These are phyloP conservation scores for Cheilosia scutellata DNA, from an alignment of 2,888 invertebrate genomes.

Conservation along the genomic window DNA sequence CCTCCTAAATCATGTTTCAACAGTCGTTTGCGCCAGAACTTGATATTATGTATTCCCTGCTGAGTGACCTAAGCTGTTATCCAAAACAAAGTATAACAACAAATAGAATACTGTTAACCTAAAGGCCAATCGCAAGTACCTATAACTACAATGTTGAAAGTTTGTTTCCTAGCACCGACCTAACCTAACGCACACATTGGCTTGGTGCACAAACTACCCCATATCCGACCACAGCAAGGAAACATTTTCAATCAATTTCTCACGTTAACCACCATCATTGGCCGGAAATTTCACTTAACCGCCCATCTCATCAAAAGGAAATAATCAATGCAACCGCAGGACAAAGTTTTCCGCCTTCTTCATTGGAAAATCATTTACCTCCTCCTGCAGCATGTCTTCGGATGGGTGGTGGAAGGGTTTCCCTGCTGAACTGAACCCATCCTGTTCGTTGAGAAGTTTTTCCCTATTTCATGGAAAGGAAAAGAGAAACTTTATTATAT, in stretches of 20 bases:
- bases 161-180: too few species aligned
- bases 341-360: slow-evolving; percentile 66
- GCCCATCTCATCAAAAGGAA: slow-evolving; percentile 66
- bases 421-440: not conserved
- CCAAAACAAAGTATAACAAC: too few species aligned
- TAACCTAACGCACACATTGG: not conserved
- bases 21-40: too few species aligned
- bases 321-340: slow-evolving; percentile 68
- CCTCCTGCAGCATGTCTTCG: slow-evolving; percentile 4
- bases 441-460: slow-evolving; percentile 36
- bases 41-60: too few species aligned
- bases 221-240: not conserved
- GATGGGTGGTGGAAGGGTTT: not conserved
- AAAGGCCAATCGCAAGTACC: too few species aligned
- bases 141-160: too few species aligned
- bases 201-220: not conserved
- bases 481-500: slow-evolving; percentile 53
- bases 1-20: too few species aligned
- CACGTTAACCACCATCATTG: slow-evolving; percentile 58
- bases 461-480: slow-evolving; percentile 10
- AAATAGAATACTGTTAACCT: too few species aligned
- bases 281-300: slow-evolving; percentile 69
- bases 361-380: slow-evolving; percentile 59
- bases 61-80: too few species aligned
- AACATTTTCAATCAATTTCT: slow-evolving; percentile 47